A percentile compares a stretch with the other conserved stretches of the same genome.
Evolutionary conservation across 2,888 invertebrate species (phyloP).

Genomic region (Nomada ferruginata): DNA sequence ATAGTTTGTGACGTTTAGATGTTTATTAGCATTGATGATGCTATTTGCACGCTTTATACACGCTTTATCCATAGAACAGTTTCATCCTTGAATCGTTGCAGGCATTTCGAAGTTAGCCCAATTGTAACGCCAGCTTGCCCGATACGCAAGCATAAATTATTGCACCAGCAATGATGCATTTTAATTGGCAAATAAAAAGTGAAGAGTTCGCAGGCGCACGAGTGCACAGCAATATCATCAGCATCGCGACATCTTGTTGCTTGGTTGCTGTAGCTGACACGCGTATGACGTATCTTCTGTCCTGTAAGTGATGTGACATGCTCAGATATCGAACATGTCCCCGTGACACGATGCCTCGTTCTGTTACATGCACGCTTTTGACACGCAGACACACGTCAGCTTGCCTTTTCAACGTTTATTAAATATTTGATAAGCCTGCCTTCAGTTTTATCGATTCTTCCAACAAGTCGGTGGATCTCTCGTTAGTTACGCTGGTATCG

Average conservation of each 20-base stretch:
- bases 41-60: conserved; percentile 21
- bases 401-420: conserved; percentile 6
- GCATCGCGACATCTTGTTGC: conserved; percentile 28
- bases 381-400: conserved; percentile 11
- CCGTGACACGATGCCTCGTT: conserved; percentile 42
- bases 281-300: conserved; percentile 45
- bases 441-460: too few species aligned
- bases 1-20: conserved; percentile 26
- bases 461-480: too few species aligned
- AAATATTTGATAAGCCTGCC: too few species aligned
- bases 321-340: conserved; percentile 53
- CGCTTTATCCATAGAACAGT: conserved; percentile 18
- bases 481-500: too few species aligned
- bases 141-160: conserved; percentile 27
- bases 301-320: conserved; percentile 39
- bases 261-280: conserved; percentile 50
- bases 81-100: conserved; percentile 20
- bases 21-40: conserved; percentile 49
- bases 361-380: conserved; percentile 28
- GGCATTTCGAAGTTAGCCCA: conserved; percentile 17
- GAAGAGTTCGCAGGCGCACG: neutral
- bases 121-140: conserved; percentile 1
- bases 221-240: conserved; percentile 25
- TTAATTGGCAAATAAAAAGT: conserved; percentile 14
- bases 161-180: neutral